These are phyloP conservation scores for Sebastes taczanowskii DNA, from an alignment of 2,797 vertebrate species.

Conservation along the genomic window DNA sequence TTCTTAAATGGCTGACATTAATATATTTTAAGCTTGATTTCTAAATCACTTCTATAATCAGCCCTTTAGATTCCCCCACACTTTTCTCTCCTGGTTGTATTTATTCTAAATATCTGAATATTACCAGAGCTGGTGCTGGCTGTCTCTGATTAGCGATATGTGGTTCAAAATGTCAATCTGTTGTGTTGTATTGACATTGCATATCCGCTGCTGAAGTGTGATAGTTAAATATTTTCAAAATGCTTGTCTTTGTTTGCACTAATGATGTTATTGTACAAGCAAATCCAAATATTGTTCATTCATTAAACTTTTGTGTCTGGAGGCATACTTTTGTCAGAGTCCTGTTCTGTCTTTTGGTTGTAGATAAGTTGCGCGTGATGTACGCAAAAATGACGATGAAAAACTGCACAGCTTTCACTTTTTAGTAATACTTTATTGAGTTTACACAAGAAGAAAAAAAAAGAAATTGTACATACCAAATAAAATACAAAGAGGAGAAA, in stretches of 20 bases:
- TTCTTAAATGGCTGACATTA: conserved; percentile 4
- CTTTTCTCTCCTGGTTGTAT: conserved; percentile 23
- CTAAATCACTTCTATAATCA: neutral
- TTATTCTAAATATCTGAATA: conserved; percentile 46
- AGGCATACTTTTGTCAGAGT: conserved; percentile 15
- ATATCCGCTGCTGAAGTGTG: conserved; percentile 62
- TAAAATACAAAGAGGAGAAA: too few species aligned
- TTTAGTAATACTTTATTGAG: too few species aligned
- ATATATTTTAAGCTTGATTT: neutral
- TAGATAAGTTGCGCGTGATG: neutral
- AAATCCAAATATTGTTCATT: conserved; percentile 67
- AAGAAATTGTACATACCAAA: too few species aligned
- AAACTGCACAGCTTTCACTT: neutral
- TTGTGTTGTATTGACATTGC: conserved; percentile 61
- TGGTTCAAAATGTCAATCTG: conserved; percentile 38
- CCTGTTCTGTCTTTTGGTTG: neutral
- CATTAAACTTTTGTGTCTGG: conserved; percentile 74
- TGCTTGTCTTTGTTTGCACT: conserved; percentile 76
- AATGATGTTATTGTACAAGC: conserved; percentile 67
- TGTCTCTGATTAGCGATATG: conserved; percentile 46
- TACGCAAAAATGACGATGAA: neutral
- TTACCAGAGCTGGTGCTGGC: conserved; percentile 37
- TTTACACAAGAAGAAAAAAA: too few species aligned
- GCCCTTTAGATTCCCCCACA: neutral
- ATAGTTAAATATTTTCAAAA: conserved; percentile 52